Conservation (phyloP, 2,797 vertebrate genomes). For the Myotis findleyi region DNA sequence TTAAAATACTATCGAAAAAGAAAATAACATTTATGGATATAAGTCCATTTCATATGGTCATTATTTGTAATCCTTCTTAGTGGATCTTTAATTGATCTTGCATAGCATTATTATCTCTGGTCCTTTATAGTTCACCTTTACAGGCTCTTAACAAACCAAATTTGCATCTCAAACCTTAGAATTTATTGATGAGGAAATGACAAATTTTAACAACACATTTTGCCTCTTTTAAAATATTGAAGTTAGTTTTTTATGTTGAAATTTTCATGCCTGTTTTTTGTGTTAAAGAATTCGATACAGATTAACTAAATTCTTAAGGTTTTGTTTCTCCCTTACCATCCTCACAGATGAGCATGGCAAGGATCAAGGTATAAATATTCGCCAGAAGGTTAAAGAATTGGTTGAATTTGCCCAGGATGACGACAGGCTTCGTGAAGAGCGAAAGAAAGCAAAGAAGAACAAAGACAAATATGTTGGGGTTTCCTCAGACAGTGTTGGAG, state of each 20-base stretch:
- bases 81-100: neutral
- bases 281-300: slow-evolving; percentile 50
- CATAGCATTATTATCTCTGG: neutral
- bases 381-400: slow-evolving; percentile 98
- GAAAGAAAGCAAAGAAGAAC: slow-evolving; percentile 99
- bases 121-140: slow-evolving; percentile 52
- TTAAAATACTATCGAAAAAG: slow-evolving; percentile 52
- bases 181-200: slow-evolving; percentile 57
- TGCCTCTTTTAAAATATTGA: slow-evolving; percentile 54
- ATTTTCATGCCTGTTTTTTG: slow-evolving; percentile 13
- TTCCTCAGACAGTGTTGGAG: slow-evolving; percentile 94
- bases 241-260: slow-evolving; percentile 3
- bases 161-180: slow-evolving; percentile 28
- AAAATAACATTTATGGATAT: slow-evolving; percentile 34
- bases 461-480: slow-evolving; percentile 98
- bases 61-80: slow-evolving; percentile 62
- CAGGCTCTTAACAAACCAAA: neutral
- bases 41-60: slow-evolving; percentile 10
- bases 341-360: slow-evolving; percentile 97
- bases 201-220: slow-evolving; percentile 41
- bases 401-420: slow-evolving; percentile 98
- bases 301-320: slow-evolving; percentile 50
- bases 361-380: slow-evolving; percentile 98
- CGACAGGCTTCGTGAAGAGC: slow-evolving; percentile 96
- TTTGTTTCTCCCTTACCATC: slow-evolving; percentile 57